These are phyloP conservation scores for Drosophila greeni DNA, from an alignment of 2,888 invertebrate genomes.

Conservation along the genomic window DNA sequence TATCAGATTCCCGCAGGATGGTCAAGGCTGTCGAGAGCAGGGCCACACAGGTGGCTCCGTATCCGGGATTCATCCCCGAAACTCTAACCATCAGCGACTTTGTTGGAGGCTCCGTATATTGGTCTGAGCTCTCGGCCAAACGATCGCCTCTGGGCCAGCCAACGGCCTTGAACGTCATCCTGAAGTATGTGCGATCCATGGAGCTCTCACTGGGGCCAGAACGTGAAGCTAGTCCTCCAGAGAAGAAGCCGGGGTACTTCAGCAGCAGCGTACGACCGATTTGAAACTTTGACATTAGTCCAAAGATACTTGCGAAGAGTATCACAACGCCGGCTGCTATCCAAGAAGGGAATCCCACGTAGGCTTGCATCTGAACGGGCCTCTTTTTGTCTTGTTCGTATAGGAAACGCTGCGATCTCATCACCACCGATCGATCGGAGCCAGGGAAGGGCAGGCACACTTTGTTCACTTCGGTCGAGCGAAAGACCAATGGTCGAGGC, in stretches of 20 bases:
- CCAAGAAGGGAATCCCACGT: constrained; percentile 82
- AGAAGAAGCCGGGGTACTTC: constrained; percentile 85
- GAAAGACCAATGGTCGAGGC: constrained; percentile 81
- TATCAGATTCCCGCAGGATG: constrained; percentile 86
- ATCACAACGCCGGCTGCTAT: constrained; percentile 80
- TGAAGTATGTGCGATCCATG: constrained; percentile 83
- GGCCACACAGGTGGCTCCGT: constrained; percentile 88
- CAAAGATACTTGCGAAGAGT: constrained; percentile 83
- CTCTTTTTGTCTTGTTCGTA: constrained; percentile 84
- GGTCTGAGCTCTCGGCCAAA: constrained; percentile 80
- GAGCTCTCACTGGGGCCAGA: constrained; percentile 83
- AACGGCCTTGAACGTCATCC: constrained; percentile 85
- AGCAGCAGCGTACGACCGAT: constrained; percentile 84
- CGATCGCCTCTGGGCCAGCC: constrained; percentile 87
- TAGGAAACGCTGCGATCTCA: constrained; percentile 88
- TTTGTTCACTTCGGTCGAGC: constrained; percentile 76
- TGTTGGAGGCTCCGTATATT: constrained; percentile 81
- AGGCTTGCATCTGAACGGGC: constrained; percentile 89
- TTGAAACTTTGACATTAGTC: constrained; percentile 82
- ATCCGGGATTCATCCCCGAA: constrained; percentile 81
- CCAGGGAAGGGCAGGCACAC: constrained; percentile 91
- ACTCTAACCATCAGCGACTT: constrained; percentile 85
- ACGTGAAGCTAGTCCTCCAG: constrained; percentile 84
- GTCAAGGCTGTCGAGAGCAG: constrained; percentile 86
- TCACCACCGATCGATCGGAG: constrained; percentile 88